A percentile compares a stretch with the other conserved stretches of the same genome.
These are phyloP conservation scores for Loripinus fragilis DNA, from an alignment of 2,888 invertebrate species.

Conservation along the genomic window DNA sequence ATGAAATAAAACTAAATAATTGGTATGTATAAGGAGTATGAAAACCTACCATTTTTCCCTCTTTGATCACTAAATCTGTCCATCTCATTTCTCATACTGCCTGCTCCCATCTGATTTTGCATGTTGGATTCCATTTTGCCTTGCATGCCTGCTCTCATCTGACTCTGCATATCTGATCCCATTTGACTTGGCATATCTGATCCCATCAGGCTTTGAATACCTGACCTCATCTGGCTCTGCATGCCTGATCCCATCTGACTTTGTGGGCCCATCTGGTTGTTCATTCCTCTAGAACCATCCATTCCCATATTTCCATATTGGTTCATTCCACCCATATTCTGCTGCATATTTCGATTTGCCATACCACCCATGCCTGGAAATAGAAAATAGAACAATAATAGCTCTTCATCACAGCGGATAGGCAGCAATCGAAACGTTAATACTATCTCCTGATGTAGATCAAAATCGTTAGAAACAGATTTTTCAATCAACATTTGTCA, in stretches of 20 bases:
- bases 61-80: background rate
- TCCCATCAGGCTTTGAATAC: background rate
- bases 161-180: background rate
- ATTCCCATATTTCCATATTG: background rate
- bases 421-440: too few relatives aligned
- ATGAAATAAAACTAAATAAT: too few relatives aligned
- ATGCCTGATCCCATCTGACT: background rate
- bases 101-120: background rate
- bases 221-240: background rate
- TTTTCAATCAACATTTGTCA: too few relatives aligned
- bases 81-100: background rate
- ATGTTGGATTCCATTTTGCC: background rate
- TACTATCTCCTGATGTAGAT: too few relatives aligned
- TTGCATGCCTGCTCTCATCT: background rate
- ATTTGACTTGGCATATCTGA: background rate
- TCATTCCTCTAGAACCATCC: background rate
- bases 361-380: background rate
- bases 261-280: background rate
- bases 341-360: background rate
- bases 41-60: background rate
- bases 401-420: too few relatives aligned
- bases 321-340: background rate
- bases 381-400: too few relatives aligned
- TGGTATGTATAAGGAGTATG: too few relatives aligned
- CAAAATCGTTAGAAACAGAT: too few relatives aligned